Percentiles rank a stretch among this genome's conserved stretches.
phyloP scores from a whole-genome alignment of 2,888 invertebrate species.

The Frankliniella fusca region DNA sequence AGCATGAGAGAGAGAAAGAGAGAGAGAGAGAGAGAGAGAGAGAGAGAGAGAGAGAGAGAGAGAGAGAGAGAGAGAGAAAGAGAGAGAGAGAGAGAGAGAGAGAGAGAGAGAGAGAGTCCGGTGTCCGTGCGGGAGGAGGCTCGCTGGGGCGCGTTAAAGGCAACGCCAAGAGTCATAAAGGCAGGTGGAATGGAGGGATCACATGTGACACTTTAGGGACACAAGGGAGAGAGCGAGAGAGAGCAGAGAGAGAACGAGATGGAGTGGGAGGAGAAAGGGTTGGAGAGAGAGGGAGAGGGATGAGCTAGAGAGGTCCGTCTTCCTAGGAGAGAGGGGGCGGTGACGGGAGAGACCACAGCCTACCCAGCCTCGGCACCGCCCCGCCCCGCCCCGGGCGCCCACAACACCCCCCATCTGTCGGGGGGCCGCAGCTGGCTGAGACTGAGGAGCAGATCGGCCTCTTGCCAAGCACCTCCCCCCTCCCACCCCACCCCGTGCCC shows the following conservation, averaged over 20 bases:
- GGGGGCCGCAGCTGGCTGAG: not conserved
- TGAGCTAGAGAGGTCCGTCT: not conserved
- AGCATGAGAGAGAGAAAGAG: not conserved
- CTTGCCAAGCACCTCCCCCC: not conserved
- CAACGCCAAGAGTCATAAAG: constrained; percentile 10
- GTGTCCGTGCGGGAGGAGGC: not conserved
- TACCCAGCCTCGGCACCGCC: too few relatives aligned
- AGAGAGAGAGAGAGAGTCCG: not conserved
- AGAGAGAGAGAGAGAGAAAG: not conserved
- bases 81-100: not conserved
- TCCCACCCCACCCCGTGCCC: not conserved
- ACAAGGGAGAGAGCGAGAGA: not conserved
- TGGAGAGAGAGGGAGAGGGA: not conserved
- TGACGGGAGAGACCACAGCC: too few relatives aligned
- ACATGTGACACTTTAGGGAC: not conserved
- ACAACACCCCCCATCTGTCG: not conserved
- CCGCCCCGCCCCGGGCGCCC: too few relatives aligned
- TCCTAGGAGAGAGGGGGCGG: not conserved
- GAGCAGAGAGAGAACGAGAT: not conserved
- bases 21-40: not conserved
- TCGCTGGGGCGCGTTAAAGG: not conserved
- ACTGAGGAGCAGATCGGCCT: not conserved
- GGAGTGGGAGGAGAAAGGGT: not conserved
- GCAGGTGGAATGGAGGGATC: not conserved
- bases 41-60: not conserved